Evolutionary conservation across 2,888 invertebrate genomes (phyloP).

Genomic region (Ectobius pallidus): DNA sequence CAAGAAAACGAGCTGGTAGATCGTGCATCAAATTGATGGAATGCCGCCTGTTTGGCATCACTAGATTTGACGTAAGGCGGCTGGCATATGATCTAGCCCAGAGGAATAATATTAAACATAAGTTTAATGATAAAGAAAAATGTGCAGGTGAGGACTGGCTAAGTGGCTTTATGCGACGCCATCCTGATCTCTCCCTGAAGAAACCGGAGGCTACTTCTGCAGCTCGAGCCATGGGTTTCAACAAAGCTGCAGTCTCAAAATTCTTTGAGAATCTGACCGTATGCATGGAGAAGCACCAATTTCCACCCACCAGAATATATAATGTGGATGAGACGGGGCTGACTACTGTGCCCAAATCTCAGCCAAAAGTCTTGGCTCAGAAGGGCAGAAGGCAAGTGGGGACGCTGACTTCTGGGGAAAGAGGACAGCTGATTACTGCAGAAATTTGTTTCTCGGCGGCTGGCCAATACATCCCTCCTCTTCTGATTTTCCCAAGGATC

Average conservation of each 20-base stretch:
- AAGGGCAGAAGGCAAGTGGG: not conserved
- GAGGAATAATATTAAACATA: not conserved
- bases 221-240: not conserved
- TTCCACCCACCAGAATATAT: not conserved
- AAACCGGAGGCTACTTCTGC: not conserved
- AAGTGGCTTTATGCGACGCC: no score
- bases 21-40: not conserved
- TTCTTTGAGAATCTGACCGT: not conserved
- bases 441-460: slow-evolving; percentile 48
- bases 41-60: not conserved
- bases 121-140: not conserved
- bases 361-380: not conserved
- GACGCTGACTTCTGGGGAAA: slow-evolving; percentile 49
- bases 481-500: slow-evolving; percentile 50
- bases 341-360: not conserved
- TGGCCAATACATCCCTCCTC: slow-evolving; percentile 49
- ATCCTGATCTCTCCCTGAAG: not conserved
- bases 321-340: not conserved
- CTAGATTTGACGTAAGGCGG: not conserved
- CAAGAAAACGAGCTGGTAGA: not conserved
- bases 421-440: slow-evolving; percentile 49
- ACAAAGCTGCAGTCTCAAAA: no score
- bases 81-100: not conserved
- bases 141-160: not conserved
- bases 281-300: not conserved